phyloP scores from a whole-genome alignment of 2,113 vertebrate genomes.

The Crotalus horridus region DNA sequence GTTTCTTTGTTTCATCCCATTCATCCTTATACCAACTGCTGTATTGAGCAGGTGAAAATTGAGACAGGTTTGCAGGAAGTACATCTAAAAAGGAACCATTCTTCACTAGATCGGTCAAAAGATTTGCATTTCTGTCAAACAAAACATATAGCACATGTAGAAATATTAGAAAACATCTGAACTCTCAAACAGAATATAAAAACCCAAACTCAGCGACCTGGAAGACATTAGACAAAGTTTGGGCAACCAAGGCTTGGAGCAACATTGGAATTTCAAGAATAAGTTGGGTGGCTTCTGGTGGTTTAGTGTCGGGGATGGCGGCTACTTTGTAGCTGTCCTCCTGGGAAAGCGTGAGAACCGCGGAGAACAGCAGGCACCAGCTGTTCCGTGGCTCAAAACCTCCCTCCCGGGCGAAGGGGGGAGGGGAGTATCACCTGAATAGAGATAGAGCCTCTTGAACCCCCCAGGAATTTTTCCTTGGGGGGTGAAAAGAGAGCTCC shows the following conservation, averaged over 20 bases:
- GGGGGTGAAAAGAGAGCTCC: no score
- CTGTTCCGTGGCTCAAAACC: no score
- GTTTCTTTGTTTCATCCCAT: neutral
- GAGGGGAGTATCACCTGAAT: no score
- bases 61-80: conserved; percentile 24
- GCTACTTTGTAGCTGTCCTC: no score
- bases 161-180: neutral
- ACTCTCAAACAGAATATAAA: neutral
- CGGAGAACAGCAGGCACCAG: no score
- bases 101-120: conserved; percentile 27
- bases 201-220: neutral
- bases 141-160: neutral
- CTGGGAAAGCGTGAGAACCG: no score
- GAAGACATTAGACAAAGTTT: neutral
- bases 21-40: conserved; percentile 59
- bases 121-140: conserved; percentile 64
- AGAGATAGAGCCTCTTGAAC: no score
- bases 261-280: neutral
- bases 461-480: no score
- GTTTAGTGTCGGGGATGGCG: no score
- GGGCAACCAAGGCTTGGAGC: neutral
- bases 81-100: neutral
- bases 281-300: neutral
- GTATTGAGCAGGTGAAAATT: conserved; percentile 57
- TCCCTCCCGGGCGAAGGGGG: no score